phyloP scores from a whole-genome alignment of 2,888 invertebrate species.

The Rambutsinella grinnellia region DNA sequence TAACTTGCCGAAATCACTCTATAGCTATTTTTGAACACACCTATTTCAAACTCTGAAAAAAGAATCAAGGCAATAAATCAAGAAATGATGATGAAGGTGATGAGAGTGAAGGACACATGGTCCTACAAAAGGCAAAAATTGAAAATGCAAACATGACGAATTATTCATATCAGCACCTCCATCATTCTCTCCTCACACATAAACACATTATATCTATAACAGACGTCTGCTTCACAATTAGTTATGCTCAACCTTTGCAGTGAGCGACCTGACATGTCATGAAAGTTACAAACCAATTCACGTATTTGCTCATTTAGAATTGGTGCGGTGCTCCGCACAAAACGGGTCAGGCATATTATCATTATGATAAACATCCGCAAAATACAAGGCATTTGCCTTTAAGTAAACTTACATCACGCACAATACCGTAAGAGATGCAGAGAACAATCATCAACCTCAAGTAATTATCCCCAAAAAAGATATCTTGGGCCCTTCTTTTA shows the following conservation, averaged over 20 bases:
- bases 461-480: not conserved
- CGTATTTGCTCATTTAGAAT: too few species aligned
- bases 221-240: too few species aligned
- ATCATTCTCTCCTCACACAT: not conserved
- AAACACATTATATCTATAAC: too few species aligned
- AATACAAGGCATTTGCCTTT: too few species aligned
- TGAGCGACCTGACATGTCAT: not conserved
- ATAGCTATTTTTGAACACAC: constrained; percentile 2
- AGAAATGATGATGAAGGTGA: constrained; percentile 13
- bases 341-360: not conserved
- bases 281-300: not conserved
- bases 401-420: not conserved
- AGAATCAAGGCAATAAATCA: constrained; percentile 40
- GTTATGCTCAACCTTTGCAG: too few species aligned
- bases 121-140: constrained; percentile 31
- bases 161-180: not conserved
- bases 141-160: not conserved
- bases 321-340: too few species aligned
- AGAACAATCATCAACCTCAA: not conserved
- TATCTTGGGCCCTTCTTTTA: not conserved
- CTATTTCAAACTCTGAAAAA: constrained; percentile 27
- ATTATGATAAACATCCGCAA: not conserved
- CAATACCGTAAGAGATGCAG: not conserved
- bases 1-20: constrained; percentile 14
- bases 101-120: constrained; percentile 33